phyloP scores from a whole-genome alignment of 1,140 invertebrate genomes.

The Danaus melanippus region DNA sequence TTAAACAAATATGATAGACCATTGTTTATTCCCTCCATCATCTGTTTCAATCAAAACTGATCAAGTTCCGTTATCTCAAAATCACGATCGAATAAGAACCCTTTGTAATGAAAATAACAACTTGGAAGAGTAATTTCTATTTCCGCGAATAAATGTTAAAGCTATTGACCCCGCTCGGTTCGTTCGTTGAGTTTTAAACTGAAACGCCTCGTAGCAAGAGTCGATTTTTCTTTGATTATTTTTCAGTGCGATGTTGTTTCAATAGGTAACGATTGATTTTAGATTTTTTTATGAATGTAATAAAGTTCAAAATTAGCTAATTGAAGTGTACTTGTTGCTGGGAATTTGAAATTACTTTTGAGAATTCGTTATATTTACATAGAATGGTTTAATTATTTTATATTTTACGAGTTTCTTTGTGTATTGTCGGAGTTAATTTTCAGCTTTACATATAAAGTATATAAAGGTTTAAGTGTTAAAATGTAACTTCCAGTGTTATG shows the following conservation, averaged over 20 bases:
- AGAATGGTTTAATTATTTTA: too few relatives aligned
- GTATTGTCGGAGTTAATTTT: too few relatives aligned
- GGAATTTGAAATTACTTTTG: slow-evolving; percentile 1
- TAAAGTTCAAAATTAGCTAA: slow-evolving; percentile 17
- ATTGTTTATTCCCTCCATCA: too few relatives aligned
- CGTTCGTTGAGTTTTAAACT: slow-evolving; percentile 13
- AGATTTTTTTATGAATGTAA: slow-evolving; percentile 9
- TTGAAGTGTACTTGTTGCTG: slow-evolving; percentile 24
- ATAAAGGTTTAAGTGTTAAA: too few relatives aligned
- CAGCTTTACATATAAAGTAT: too few relatives aligned
- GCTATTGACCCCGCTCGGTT: slow-evolving; percentile 15
- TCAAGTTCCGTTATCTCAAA: slow-evolving; percentile 5
- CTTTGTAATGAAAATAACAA: slow-evolving; percentile 29
- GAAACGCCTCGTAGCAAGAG: slow-evolving; percentile 14
- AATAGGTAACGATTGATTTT: slow-evolving; percentile 9
- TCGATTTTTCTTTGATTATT: slow-evolving; percentile 19
- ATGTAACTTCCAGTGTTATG: too few relatives aligned
- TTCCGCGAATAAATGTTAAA: slow-evolving; percentile 25
- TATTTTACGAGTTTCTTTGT: too few relatives aligned
- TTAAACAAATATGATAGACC: too few relatives aligned
- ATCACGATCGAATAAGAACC: slow-evolving; percentile 15
- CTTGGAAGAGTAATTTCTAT: slow-evolving; percentile 28
- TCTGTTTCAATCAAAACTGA: too few relatives aligned
- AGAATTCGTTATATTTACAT: slow-evolving; percentile 9
- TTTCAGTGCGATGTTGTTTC: slow-evolving; percentile 3